Percentiles rank a stretch among this genome's conserved stretches.
Conservation (phyloP, 2,113 vertebrate species). For the Zosterops pallidus region DNA sequence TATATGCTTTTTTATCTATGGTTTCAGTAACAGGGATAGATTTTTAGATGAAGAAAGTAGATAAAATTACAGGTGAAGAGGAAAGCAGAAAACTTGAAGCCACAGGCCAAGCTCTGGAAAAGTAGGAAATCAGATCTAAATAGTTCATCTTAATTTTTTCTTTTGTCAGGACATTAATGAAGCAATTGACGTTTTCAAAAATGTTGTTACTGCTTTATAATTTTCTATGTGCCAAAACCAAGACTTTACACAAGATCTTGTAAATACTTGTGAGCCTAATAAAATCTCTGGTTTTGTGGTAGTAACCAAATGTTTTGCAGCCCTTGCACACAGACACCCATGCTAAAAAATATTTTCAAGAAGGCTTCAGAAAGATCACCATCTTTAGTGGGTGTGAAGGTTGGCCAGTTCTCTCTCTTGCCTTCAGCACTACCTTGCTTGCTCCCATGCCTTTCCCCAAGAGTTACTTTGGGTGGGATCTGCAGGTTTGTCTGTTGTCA, state of each 20-base stretch:
- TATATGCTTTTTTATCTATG: neutral
- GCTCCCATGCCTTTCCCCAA: neutral
- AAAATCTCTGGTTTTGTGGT: neutral
- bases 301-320: neutral
- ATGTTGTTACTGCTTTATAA: neutral
- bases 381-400: neutral
- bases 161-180: neutral
- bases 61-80: neutral
- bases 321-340: neutral
- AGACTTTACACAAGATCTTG: neutral
- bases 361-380: neutral
- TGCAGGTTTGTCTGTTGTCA: neutral
- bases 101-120: neutral
- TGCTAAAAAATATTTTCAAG: neutral
- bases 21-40: neutral
- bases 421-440: neutral
- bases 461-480: neutral
- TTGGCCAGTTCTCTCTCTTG: neutral
- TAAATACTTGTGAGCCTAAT: neutral
- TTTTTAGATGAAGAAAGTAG: neutral
- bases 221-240: constrained; percentile 3
- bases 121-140: neutral
- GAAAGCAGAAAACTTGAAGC: neutral
- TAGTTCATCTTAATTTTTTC: neutral
- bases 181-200: neutral